These are phyloP conservation scores for Camponotus floridanus DNA, from an alignment of 1,140 invertebrate species.

Conservation along the genomic window DNA sequence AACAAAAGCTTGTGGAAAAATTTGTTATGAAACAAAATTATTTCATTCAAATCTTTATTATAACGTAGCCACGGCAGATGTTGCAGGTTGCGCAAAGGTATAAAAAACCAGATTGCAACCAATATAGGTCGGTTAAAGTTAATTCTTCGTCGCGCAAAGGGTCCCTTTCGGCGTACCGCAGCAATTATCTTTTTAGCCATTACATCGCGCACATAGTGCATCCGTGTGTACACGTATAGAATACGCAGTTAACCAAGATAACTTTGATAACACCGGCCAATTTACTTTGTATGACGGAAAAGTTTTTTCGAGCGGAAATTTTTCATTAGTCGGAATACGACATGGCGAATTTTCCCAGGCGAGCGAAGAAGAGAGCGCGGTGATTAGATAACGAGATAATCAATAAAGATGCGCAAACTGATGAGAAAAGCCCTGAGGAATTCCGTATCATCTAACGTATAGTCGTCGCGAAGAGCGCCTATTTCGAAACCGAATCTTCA, in stretches of 20 bases:
- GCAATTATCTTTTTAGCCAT: conserved; percentile 40
- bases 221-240: conserved; percentile 15
- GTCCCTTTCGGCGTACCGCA: conserved; percentile 21
- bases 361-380: neutral
- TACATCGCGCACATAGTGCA: conserved; percentile 11
- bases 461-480: neutral
- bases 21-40: neutral
- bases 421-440: neutral
- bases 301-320: conserved; percentile 27
- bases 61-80: neutral
- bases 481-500: conserved; percentile 9
- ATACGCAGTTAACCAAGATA: conserved; percentile 43
- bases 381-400: conserved; percentile 17
- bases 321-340: neutral
- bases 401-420: neutral
- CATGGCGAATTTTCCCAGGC: neutral
- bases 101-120: conserved; percentile 28
- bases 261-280: conserved; percentile 40
- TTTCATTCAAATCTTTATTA: neutral
- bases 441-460: neutral
- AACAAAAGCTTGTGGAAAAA: conserved; percentile 1
- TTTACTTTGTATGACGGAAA: conserved; percentile 35
- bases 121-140: conserved; percentile 40
- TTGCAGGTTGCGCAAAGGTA: neutral
- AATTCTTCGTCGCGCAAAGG: conserved; percentile 36